phyloP scores from a whole-genome alignment of 2,113 vertebrate species.

The Natator depressus region DNA sequence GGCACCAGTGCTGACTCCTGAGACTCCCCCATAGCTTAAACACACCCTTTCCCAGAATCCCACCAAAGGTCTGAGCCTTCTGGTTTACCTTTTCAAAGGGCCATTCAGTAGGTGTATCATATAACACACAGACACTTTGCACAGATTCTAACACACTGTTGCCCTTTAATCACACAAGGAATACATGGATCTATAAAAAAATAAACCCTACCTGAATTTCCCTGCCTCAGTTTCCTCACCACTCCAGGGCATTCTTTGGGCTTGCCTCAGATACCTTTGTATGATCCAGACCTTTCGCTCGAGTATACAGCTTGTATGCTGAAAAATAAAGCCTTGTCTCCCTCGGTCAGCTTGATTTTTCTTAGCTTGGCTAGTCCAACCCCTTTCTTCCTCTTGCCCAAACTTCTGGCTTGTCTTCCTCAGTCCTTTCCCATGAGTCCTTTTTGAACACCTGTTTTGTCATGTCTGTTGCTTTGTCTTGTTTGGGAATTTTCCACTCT shows the following conservation, averaged over 20 bases:
- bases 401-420: not conserved
- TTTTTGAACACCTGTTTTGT: not conserved
- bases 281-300: not conserved
- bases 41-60: no score
- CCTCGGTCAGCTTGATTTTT: not conserved
- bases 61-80: not conserved
- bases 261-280: not conserved
- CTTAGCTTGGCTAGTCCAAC: not conserved
- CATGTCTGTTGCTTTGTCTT: not conserved
- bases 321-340: not conserved
- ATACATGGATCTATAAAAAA: not conserved
- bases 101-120: not conserved
- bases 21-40: no score
- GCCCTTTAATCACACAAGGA: not conserved
- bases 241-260: not conserved
- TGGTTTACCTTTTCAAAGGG: not conserved
- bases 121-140: not conserved
- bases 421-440: not conserved
- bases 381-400: not conserved
- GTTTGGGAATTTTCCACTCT: not conserved
- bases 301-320: not conserved
- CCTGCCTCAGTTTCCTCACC: not conserved
- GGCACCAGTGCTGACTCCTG: no score
- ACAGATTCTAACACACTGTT: not conserved
- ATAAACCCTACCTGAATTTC: not conserved